These are phyloP conservation scores for Nesidiocoris tenuis DNA, from an alignment of 2,888 invertebrate genomes.

Conservation along the genomic window DNA sequence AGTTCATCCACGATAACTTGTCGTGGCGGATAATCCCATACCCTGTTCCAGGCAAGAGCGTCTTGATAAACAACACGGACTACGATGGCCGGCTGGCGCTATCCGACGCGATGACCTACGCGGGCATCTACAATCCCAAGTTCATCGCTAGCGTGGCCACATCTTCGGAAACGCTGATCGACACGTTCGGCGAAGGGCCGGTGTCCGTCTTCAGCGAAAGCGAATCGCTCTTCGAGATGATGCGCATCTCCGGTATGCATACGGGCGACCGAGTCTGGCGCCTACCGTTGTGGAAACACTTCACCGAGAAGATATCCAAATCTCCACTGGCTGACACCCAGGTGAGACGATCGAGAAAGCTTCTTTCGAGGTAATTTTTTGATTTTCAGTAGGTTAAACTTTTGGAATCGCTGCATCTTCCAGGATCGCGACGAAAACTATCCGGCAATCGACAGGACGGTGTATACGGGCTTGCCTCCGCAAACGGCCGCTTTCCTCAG, in stretches of 20 bases:
- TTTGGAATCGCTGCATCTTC: too few species aligned
- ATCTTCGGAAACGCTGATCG: slow-evolving; percentile 63
- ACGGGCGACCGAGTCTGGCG: slow-evolving; percentile 82
- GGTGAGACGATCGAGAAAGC: too few species aligned
- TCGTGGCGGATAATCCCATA: too few species aligned
- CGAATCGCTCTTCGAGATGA: slow-evolving; percentile 65
- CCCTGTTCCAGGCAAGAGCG: slow-evolving; percentile 69
- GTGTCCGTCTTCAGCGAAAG: slow-evolving; percentile 75
- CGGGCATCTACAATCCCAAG: slow-evolving; percentile 70
- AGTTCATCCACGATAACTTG: too few species aligned
- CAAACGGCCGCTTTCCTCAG: slow-evolving; percentile 60
- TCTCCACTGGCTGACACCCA: slow-evolving; percentile 41
- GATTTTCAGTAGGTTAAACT: too few species aligned
- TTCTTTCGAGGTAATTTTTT: too few species aligned
- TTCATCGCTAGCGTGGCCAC: slow-evolving; percentile 77
- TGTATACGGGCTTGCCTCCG: slow-evolving; percentile 45
- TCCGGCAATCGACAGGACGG: slow-evolving; percentile 12
- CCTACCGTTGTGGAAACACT: slow-evolving; percentile 62
- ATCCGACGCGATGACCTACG: slow-evolving; percentile 78
- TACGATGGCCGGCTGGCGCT: slow-evolving; percentile 76
- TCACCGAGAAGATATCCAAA: slow-evolving; percentile 38
- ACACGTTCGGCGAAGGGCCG: slow-evolving; percentile 66
- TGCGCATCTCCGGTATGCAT: slow-evolving; percentile 67
- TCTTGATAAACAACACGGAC: slow-evolving; percentile 73
- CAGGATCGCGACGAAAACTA: slow-evolving; percentile 30